Evolutionary conservation across 2,888 invertebrate species (phyloP), one percentile per base, ranked within the genome.

Genomic region (Pomacea canaliculata): DNA sequence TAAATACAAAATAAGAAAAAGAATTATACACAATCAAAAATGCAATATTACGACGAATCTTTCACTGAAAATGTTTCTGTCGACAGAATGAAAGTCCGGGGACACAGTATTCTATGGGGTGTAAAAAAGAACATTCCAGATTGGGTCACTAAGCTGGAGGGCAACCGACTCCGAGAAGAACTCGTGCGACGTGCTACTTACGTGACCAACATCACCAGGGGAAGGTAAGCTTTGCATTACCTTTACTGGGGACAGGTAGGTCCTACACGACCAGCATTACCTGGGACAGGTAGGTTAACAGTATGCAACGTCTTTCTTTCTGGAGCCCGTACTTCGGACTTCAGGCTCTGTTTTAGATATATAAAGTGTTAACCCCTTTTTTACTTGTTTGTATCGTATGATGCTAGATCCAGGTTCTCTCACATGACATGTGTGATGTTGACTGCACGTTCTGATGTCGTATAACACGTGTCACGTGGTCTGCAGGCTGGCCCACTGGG

Each of bases 401-500:
- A 37, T 37, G 37, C 3, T 37, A 37, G 5, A 23, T 23, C 0
- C 23, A 23, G 23, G 23, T 23, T 23, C 23, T 0, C 23, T 23
- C 23, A 23, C 1, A 0, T 56, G 51, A 8, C 12, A 56, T 8
- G 7, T 56, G 51, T 16, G 12, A 56, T 56, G 12, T 0, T 7
- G 51, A 56, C 51, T 56, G 51, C 51, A 56, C 12, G 51, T 16
- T 56, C 51, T 56, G 51, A 13, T 37, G 37, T 56, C 8, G 51
- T 56, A 4, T 56, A 16, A 63, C 7, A 56, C 51, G 51, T 56
- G 8, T 16, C 51, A 56, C 8, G 51, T 16, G 10, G 51, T 13
- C 23, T 73, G 12, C 76, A 87, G 87, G 48, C 70, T 86, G 49
- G 81, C 82, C 48, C 86, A 86, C 73, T 87, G 86, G 87, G 87